Evolutionary conservation across 37 sponge, comb jelly and placozoan genomes (phyloP).

Genomic region (Hexactinellida sp.): DNA sequence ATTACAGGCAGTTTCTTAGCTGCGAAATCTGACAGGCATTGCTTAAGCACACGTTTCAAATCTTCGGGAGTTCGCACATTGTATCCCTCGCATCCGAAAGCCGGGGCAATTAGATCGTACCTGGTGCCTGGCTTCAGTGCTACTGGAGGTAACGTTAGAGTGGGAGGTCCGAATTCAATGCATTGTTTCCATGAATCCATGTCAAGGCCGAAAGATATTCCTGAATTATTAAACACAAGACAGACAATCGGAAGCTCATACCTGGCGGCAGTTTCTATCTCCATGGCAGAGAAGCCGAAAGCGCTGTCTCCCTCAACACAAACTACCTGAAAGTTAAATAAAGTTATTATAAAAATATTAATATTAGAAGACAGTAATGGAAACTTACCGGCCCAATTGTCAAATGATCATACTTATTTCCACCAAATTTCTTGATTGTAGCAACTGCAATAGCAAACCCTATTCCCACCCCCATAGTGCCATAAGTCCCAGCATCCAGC

Average conservation of each 20-base stretch:
- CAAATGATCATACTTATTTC: neutral
- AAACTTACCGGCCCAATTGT: neutral
- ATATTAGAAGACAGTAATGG: neutral
- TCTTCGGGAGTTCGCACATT: slow-evolving; percentile 31
- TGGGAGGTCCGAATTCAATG: slow-evolving; percentile 9
- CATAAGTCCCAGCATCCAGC: slow-evolving; percentile 93
- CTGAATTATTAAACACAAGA: slow-evolving; percentile 84
- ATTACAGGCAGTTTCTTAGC: slow-evolving; percentile 30
- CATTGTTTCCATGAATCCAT: slow-evolving; percentile 27
- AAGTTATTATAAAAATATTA: neutral
- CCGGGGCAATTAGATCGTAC: slow-evolving; percentile 56
- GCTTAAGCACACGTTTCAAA: slow-evolving; percentile 22
- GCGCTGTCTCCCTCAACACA: slow-evolving; percentile 92
- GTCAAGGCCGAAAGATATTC: slow-evolving; percentile 60
- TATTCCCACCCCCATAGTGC: slow-evolving; percentile 80
- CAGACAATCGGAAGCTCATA: slow-evolving; percentile 74
- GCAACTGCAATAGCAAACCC: slow-evolving; percentile 87
- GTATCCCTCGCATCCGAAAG: slow-evolving; percentile 50
- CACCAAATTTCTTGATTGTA: neutral
- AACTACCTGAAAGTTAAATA: slow-evolving; percentile 21
- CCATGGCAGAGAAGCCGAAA: slow-evolving; percentile 91
- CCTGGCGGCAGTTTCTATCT: slow-evolving; percentile 76
- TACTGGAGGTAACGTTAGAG: slow-evolving; percentile 46
- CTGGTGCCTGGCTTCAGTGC: slow-evolving; percentile 29
- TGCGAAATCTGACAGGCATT: neutral